Percentiles rank a stretch among this genome's conserved stretches.
phyloP scores from a whole-genome alignment of 2,797 vertebrate genomes.

The Fistularia commersonii region DNA sequence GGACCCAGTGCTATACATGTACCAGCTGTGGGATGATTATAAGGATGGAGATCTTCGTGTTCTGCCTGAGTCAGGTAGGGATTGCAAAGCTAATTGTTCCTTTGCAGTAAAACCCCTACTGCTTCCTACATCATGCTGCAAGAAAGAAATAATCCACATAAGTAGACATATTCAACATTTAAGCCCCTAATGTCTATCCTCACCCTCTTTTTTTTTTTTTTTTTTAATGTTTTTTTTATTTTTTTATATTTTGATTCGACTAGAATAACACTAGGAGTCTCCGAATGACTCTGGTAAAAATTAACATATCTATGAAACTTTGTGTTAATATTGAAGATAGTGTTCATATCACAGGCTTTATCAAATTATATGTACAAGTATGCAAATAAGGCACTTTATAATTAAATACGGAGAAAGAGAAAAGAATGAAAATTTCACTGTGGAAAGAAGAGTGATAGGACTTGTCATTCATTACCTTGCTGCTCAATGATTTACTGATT shows the following conservation, averaged over 20 bases:
- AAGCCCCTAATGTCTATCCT: conserved; percentile 10
- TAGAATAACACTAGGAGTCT: neutral
- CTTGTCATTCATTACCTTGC: too few species aligned
- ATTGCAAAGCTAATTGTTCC: neutral
- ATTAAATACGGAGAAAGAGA: too few species aligned
- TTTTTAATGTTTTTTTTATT: neutral
- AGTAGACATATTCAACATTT: conserved; percentile 32
- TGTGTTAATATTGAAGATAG: too few species aligned
- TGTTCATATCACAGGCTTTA: too few species aligned
- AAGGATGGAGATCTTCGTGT: conserved; percentile 82
- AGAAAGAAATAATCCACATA: conserved; percentile 19
- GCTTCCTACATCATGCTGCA: conserved; percentile 1
- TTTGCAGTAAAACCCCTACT: conserved; percentile 2
- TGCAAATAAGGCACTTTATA: too few species aligned
- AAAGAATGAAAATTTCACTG: too few species aligned
- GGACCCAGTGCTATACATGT: conserved; percentile 85
- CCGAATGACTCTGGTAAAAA: too few species aligned
- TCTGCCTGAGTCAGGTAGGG: conserved; percentile 78
- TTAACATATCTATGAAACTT: too few species aligned
- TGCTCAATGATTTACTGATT: too few species aligned
- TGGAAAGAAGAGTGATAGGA: too few species aligned
- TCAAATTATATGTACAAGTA: too few species aligned
- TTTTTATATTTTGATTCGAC: conserved; percentile 10
- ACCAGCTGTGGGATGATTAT: conserved; percentile 84
- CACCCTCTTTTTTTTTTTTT: neutral